Percentiles rank a stretch among this genome's conserved stretches.
phyloP scores from a whole-genome alignment of 2,797 vertebrate species.

The Amblyopsis hoosieri region DNA sequence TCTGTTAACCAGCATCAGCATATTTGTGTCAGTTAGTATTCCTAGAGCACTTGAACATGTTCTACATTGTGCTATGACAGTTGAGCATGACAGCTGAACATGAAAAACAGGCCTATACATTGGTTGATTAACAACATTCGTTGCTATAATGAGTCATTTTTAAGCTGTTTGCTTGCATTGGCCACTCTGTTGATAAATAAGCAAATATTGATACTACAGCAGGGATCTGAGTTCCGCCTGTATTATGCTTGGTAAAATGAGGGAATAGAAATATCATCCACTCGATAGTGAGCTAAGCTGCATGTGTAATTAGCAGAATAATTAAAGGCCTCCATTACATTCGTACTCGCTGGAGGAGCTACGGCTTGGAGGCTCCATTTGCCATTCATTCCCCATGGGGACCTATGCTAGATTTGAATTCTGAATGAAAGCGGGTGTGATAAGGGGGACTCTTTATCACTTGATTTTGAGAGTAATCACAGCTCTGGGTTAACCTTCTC shows the following conservation, averaged over 20 bases:
- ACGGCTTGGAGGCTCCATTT: slow-evolving; percentile 52
- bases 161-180: slow-evolving; percentile 4
- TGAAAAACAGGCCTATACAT: slow-evolving; percentile 15
- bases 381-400: slow-evolving; percentile 45
- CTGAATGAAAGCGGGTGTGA: slow-evolving; percentile 32
- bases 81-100: no score
- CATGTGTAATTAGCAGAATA: slow-evolving; percentile 69
- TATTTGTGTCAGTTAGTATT: background rate
- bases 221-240: slow-evolving; percentile 30
- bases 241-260: slow-evolving; percentile 41
- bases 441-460: slow-evolving; percentile 19
- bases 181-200: slow-evolving; percentile 2
- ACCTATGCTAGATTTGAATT: slow-evolving; percentile 28
- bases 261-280: slow-evolving; percentile 54
- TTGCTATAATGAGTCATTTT: slow-evolving; percentile 4
- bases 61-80: no score
- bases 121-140: slow-evolving; percentile 1
- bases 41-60: background rate
- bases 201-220: slow-evolving; percentile 32
- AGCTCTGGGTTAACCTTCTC: slow-evolving; percentile 12
- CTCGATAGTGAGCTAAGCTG: slow-evolving; percentile 62
- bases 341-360: slow-evolving; percentile 54
- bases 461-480: slow-evolving; percentile 37
- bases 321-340: slow-evolving; percentile 71
- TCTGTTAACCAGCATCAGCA: no score